Evolutionary conservation across 2,113 vertebrate species (phyloP).

Genomic region (Megaptera novaeangliae): DNA sequence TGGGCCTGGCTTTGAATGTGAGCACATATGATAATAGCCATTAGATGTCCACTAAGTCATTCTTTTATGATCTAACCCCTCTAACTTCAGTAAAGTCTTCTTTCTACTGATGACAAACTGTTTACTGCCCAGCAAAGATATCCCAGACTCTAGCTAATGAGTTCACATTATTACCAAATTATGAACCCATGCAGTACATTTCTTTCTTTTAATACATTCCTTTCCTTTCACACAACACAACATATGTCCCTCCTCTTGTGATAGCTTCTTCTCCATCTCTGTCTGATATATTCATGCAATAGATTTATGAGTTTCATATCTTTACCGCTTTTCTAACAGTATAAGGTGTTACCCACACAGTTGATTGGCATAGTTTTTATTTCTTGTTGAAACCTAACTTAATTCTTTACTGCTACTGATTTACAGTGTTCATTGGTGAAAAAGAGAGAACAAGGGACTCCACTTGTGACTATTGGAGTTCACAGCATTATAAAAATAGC

Average conservation of each 20-base stretch:
- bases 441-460: conserved; percentile 43
- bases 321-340: conserved; percentile 45
- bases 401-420: conserved; percentile 52
- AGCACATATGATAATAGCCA: neutral
- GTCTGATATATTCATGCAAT: conserved; percentile 37
- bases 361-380: conserved; percentile 55
- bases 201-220: conserved; percentile 1
- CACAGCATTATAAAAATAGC: conserved; percentile 42
- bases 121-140: neutral
- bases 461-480: conserved; percentile 6
- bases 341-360: conserved; percentile 31
- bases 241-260: neutral
- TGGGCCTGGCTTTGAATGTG: neutral
- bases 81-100: neutral
- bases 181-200: neutral
- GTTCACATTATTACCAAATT: neutral
- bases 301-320: conserved; percentile 56
- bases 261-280: conserved; percentile 33
- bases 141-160: neutral
- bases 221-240: conserved; percentile 5
- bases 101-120: neutral
- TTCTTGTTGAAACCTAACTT: conserved; percentile 62
- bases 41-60: neutral
- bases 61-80: neutral
- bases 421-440: conserved; percentile 49